Conservation (phyloP, 2,888 invertebrate genomes). For the Clepsis dumicolana region DNA sequence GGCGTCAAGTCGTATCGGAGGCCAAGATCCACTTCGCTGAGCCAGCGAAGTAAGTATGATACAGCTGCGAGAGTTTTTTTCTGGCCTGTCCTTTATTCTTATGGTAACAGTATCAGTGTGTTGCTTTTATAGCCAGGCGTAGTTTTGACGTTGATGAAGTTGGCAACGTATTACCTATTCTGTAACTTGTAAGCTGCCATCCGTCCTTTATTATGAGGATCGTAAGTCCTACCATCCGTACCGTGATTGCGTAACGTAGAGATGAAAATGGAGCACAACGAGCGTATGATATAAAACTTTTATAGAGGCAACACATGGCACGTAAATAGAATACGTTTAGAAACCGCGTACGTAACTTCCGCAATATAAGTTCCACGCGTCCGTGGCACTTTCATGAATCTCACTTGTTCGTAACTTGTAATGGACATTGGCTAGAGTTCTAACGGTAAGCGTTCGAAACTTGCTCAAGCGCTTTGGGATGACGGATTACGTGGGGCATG, state of each 20-base stretch:
- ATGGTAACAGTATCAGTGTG: too few relatives aligned
- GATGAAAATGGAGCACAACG: conserved; percentile 62
- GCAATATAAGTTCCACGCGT: conserved; percentile 44
- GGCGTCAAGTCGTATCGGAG: too few relatives aligned
- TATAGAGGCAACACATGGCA: conserved; percentile 49
- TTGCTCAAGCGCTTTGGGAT: background rate
- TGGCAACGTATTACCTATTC: background rate
- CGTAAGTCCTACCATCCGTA: background rate
- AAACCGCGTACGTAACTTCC: conserved; percentile 43
- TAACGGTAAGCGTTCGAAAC: background rate
- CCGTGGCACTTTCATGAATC: conserved; percentile 46
- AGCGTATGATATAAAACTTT: conserved; percentile 55
- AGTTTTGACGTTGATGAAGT: background rate
- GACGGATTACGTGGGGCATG: background rate
- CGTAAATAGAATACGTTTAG: conserved; percentile 46
- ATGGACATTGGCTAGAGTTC: conserved; percentile 50
- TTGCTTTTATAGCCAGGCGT: too few relatives aligned
- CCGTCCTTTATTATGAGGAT: background rate
- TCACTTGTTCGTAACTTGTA: conserved; percentile 48
- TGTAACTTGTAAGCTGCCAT: background rate
- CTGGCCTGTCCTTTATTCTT: too few relatives aligned
- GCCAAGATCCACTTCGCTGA: too few relatives aligned
- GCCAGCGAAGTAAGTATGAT: too few relatives aligned
- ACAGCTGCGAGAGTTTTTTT: too few relatives aligned
- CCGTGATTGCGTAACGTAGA: conserved; percentile 55